Conservation (phyloP, 2,113 vertebrate genomes). For the Osmerus mordax region DNA sequence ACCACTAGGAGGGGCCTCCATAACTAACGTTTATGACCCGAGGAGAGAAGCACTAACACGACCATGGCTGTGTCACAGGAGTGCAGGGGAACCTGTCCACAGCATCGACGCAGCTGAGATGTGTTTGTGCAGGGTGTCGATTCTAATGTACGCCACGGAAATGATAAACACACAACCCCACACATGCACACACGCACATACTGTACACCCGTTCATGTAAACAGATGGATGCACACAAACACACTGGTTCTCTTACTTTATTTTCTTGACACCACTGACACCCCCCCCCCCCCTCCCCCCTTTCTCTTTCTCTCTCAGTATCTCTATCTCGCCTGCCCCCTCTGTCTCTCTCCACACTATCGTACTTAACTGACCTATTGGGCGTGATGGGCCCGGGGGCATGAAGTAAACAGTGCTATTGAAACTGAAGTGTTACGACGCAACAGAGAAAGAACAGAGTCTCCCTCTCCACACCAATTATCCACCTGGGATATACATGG, state of each 20-base stretch:
- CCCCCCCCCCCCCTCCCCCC: no score
- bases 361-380: background rate
- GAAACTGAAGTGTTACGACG: background rate
- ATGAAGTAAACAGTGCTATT: background rate
- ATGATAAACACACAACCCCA: slow-evolving; percentile 22
- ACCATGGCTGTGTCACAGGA: slow-evolving; percentile 12
- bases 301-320: no score
- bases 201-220: background rate
- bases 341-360: no score
- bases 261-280: no score
- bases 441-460: background rate
- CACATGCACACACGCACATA: no score
- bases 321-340: no score
- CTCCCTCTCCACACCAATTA: background rate
- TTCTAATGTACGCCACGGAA: slow-evolving; percentile 25
- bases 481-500: background rate
- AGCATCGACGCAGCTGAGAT: slow-evolving; percentile 21
- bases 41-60: slow-evolving; percentile 43
- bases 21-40: slow-evolving; percentile 41
- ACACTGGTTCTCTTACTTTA: no score
- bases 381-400: background rate
- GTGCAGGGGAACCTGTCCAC: slow-evolving; percentile 23
- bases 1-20: no score
- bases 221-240: slow-evolving; percentile 13
- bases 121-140: slow-evolving; percentile 38